These are phyloP conservation scores for Spermophilus dauricus DNA, from an alignment of 2,113 vertebrate genomes.

Conservation along the genomic window DNA sequence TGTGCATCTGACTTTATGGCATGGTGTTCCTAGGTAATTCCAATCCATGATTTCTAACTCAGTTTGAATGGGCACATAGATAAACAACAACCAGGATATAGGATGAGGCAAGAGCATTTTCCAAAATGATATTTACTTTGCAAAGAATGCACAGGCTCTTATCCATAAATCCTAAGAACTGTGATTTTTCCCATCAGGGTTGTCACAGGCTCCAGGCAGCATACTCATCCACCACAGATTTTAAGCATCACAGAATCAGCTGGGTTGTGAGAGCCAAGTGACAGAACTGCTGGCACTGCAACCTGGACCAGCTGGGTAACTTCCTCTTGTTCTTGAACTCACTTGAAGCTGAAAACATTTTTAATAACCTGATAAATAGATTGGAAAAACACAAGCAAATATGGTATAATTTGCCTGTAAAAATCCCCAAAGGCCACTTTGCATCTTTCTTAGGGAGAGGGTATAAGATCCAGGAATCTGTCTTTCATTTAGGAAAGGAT, in stretches of 20 bases:
- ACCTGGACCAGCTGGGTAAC: neutral
- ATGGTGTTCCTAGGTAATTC: neutral
- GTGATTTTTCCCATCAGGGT: neutral
- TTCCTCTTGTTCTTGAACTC: conserved; percentile 22
- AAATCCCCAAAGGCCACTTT: neutral
- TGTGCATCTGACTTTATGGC: neutral
- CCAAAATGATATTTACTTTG: neutral
- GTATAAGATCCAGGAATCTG: neutral
- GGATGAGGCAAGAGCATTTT: neutral
- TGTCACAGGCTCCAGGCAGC: neutral
- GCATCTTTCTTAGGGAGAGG: neutral
- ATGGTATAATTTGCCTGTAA: neutral
- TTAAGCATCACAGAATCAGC: neutral
- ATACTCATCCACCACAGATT: neutral
- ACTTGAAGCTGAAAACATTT: neutral
- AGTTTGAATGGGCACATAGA: neutral
- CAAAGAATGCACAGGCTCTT: neutral
- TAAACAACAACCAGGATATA: neutral
- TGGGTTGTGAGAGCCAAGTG: neutral
- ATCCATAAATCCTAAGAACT: neutral
- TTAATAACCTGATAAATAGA: neutral
- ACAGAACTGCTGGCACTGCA: neutral
- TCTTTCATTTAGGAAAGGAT: neutral
- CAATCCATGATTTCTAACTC: neutral
- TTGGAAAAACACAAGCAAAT: neutral